phyloP scores from a whole-genome alignment of 2,797 vertebrate species.

The Enteromius mattozi region DNA sequence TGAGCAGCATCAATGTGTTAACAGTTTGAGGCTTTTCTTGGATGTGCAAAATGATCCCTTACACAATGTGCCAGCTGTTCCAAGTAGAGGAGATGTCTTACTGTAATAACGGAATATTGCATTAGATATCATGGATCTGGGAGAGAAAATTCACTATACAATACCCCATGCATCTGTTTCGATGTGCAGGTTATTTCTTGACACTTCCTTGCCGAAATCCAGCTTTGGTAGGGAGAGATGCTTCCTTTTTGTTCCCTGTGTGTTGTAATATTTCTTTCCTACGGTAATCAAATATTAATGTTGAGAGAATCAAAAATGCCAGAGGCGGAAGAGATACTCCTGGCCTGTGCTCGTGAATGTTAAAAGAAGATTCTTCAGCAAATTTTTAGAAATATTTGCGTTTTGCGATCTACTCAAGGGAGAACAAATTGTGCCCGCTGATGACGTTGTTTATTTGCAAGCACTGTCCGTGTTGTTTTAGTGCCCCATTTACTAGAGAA shows the following conservation, averaged over 20 bases:
- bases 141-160: slow-evolving; percentile 41
- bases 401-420: not conserved
- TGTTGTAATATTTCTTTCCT: slow-evolving; percentile 65
- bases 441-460: not conserved
- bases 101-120: slow-evolving; percentile 52
- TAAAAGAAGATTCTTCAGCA: slow-evolving; percentile 17
- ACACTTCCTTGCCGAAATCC: slow-evolving; percentile 41
- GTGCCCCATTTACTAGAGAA: not conserved
- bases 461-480: not conserved
- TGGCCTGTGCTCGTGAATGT: slow-evolving; percentile 19
- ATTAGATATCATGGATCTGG: slow-evolving; percentile 36
- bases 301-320: slow-evolving; percentile 56
- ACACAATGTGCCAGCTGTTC: slow-evolving; percentile 51
- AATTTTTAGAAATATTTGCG: not conserved
- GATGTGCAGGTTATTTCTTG: slow-evolving; percentile 30
- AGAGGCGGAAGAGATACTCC: slow-evolving; percentile 31
- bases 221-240: slow-evolving; percentile 38
- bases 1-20: slow-evolving; percentile 53
- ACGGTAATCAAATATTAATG: slow-evolving; percentile 62
- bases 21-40: slow-evolving; percentile 55
- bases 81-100: slow-evolving; percentile 39
- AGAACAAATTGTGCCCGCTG: not conserved
- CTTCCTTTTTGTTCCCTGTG: slow-evolving; percentile 51
- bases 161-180: slow-evolving; percentile 27
- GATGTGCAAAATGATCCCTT: slow-evolving; percentile 58